A percentile compares a stretch with the other conserved stretches of the same genome.
Conservation (phyloP, 2,113 vertebrate species). For the Platichthys flesus region DNA sequence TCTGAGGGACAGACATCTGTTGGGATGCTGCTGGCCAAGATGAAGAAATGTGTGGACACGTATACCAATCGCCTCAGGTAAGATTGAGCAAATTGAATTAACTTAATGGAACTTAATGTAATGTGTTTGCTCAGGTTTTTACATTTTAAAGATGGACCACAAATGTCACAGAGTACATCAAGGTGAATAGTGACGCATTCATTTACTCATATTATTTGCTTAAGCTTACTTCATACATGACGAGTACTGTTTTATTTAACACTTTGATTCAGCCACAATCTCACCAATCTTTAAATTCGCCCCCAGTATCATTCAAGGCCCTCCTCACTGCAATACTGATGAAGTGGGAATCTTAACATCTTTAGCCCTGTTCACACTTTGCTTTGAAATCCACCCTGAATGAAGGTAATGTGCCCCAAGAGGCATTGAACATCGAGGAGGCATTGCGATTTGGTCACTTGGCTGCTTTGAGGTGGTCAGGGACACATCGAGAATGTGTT, state of each 20-base stretch:
- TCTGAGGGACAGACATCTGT: slow-evolving; percentile 93
- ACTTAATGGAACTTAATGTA: background rate
- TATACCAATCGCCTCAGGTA: slow-evolving; percentile 97
- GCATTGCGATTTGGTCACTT: background rate
- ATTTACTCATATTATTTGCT: too few relatives aligned
- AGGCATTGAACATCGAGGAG: background rate
- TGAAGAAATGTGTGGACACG: slow-evolving; percentile 99
- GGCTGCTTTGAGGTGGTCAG: background rate
- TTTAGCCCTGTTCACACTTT: background rate
- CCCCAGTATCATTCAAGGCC: background rate
- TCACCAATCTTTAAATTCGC: background rate
- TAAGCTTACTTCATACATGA: background rate
- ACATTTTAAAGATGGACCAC: background rate
- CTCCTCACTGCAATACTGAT: slow-evolving; percentile 1
- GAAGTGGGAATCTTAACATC: slow-evolving; percentile 4
- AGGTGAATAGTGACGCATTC: background rate
- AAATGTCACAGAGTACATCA: background rate
- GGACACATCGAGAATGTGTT: background rate
- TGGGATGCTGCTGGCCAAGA: slow-evolving; percentile 95
- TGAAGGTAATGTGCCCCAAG: background rate
- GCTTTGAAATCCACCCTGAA: background rate
- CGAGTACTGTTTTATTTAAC: background rate
- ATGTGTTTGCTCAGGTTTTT: background rate
- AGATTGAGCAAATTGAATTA: background rate
- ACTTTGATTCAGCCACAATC: background rate